These are phyloP conservation scores for Agonum fuliginosum DNA, from an alignment of 2,888 invertebrate species.

Conservation along the genomic window DNA sequence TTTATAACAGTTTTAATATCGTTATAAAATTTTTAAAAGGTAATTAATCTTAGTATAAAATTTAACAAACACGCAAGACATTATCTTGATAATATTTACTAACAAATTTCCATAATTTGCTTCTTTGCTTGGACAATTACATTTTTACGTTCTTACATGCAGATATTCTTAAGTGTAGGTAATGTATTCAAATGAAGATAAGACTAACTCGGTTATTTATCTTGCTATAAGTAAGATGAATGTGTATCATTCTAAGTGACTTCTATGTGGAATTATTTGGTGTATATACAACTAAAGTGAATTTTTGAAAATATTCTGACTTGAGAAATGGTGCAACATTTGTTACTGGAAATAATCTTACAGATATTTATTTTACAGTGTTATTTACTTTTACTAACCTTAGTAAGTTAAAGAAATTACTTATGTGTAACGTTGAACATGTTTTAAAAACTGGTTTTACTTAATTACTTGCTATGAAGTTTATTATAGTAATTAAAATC, in stretches of 20 bases:
- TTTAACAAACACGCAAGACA: slow-evolving; percentile 33
- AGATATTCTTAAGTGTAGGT: slow-evolving; percentile 23
- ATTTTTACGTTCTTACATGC: slow-evolving; percentile 8
- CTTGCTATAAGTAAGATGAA: slow-evolving; percentile 40
- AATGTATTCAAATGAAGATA: slow-evolving; percentile 49
- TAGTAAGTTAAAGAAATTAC: background rate
- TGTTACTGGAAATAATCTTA: slow-evolving; percentile 17
- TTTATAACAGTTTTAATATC: slow-evolving; percentile 49
- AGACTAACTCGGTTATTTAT: slow-evolving; percentile 23
- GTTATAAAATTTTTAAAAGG: slow-evolving; percentile 52
- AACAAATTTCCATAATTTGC: slow-evolving; percentile 33
- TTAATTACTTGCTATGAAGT: too few species aligned
- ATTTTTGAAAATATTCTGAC: slow-evolving; percentile 11
- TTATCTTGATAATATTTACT: slow-evolving; percentile 34
- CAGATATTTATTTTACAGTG: slow-evolving; percentile 2
- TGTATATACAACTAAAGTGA: slow-evolving; percentile 13
- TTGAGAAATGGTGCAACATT: slow-evolving; percentile 17
- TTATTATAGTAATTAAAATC: too few species aligned
- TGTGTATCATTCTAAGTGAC: slow-evolving; percentile 31
- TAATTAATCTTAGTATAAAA: slow-evolving; percentile 44
- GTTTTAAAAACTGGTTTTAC: too few species aligned
- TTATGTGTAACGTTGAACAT: too few species aligned
- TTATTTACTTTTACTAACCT: background rate
- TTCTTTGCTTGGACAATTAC: slow-evolving; percentile 40
- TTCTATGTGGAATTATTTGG: slow-evolving; percentile 14